A percentile compares a stretch with the other conserved stretches of the same genome.
Evolutionary conservation across 2,797 vertebrate genomes (phyloP).

Genomic region (Ispidina lecontei): DNA sequence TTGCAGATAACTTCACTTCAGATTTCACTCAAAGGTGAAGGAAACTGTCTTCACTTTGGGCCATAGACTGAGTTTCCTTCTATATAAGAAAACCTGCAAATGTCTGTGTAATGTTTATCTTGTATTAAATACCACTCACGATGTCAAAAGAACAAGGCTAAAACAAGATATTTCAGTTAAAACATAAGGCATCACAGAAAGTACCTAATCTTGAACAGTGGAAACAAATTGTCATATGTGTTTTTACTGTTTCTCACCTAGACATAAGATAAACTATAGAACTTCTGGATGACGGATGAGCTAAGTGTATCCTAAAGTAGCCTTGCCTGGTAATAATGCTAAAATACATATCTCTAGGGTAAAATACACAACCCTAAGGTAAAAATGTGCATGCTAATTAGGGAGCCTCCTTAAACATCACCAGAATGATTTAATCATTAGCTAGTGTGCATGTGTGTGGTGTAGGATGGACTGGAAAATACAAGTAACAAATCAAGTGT

Average conservation of each 20-base stretch:
- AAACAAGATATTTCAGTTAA: not conserved
- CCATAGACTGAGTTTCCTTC: not conserved
- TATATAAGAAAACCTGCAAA: not conserved
- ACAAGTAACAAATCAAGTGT: not conserved
- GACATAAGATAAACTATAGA: not conserved
- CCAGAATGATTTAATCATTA: not conserved
- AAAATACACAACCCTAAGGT: not conserved
- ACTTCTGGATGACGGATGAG: not conserved
- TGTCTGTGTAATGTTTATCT: not conserved
- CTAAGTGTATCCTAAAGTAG: not conserved
- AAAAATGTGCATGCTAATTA: not conserved
- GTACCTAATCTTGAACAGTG: not conserved
- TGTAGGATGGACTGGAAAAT: not conserved
- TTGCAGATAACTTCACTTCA: fast-evolving
- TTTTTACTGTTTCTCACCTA: not conserved
- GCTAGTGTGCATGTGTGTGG: not conserved
- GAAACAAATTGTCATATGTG: not conserved
- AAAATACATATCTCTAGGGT: not conserved
- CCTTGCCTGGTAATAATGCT: not conserved
- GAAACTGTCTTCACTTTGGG: not conserved
- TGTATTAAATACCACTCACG: not conserved
- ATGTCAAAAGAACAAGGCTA: not conserved
- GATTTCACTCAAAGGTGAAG: not conserved
- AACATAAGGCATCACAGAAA: not conserved
- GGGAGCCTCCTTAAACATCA: not conserved